Evolutionary conservation across 1,140 invertebrate species (phyloP).

Genomic region (Papilio polyxenes): DNA sequence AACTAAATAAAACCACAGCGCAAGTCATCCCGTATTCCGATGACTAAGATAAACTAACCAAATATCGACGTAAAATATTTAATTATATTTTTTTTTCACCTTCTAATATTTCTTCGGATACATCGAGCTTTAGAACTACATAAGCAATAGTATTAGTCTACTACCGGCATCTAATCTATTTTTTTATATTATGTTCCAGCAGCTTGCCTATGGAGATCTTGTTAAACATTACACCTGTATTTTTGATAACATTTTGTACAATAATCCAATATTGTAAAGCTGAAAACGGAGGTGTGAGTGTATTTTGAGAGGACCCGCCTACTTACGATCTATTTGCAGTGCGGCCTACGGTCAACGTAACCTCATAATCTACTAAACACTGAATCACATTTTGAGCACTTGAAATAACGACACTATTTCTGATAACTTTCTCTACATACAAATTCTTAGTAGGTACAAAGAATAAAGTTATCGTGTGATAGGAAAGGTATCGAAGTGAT

Average conservation of each 20-base stretch:
- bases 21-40: slow-evolving; percentile 40
- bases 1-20: slow-evolving; percentile 35
- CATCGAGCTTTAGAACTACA: not conserved
- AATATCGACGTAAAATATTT: slow-evolving; percentile 26
- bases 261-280: slow-evolving; percentile 23
- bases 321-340: slow-evolving; percentile 65
- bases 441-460: not conserved
- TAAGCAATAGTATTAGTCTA: not conserved
- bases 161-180: not conserved
- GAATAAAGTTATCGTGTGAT: not conserved
- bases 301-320: slow-evolving; percentile 69
- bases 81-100: not conserved
- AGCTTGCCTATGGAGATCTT: too few relatives aligned
- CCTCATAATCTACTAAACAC: slow-evolving; percentile 39
- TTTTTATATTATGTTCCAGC: too few relatives aligned
- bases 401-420: not conserved
- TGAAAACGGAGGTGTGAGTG: slow-evolving; percentile 45
- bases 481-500: too few relatives aligned
- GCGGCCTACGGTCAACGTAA: slow-evolving; percentile 59
- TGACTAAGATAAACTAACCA: slow-evolving; percentile 45
- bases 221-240: not conserved
- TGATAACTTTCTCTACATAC: not conserved
- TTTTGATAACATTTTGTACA: not conserved
- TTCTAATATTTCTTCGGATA: not conserved
- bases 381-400: slow-evolving; percentile 20